A percentile compares a stretch with the other conserved stretches of the same genome.
These are phyloP conservation scores for Diprion similis DNA, from an alignment of 1,140 invertebrate species.

Conservation along the genomic window DNA sequence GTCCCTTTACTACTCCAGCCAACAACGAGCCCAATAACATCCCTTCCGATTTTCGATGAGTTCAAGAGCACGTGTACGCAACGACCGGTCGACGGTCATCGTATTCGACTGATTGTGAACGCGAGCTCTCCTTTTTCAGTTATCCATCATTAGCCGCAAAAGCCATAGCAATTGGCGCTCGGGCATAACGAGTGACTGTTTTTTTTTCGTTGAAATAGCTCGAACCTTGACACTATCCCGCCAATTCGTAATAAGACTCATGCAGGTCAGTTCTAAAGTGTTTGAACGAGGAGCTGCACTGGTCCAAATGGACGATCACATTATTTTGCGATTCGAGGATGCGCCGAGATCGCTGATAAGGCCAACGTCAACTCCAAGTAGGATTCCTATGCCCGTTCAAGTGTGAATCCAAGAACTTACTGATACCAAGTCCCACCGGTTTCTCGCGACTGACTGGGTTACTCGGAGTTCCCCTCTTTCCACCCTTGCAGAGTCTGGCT, in stretches of 20 bases:
- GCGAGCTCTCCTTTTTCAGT: neutral
- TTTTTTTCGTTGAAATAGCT: no score
- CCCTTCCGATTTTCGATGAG: neutral
- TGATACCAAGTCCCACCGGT: neutral
- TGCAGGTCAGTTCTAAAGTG: no score
- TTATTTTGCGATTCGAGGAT: no score
- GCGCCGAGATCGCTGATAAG: no score
- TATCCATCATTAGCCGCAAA: neutral
- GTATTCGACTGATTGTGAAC: neutral
- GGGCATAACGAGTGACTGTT: neutral
- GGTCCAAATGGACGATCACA: no score
- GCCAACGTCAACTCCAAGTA: no score
- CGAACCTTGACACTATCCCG: no score
- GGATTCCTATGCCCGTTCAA: neutral
- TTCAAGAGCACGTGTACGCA: neutral
- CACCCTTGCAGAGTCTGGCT: neutral
- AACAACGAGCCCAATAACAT: neutral
- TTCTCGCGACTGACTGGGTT: neutral
- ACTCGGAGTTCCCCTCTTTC: neutral
- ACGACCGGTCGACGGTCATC: neutral
- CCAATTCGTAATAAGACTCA: no score
- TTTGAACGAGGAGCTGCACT: no score
- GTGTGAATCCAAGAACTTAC: conserved; percentile 5
- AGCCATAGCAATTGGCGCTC: neutral
- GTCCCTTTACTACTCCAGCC: no score